Conservation (phyloP, 2,888 invertebrate species). For the Meandrusa payeni region DNA sequence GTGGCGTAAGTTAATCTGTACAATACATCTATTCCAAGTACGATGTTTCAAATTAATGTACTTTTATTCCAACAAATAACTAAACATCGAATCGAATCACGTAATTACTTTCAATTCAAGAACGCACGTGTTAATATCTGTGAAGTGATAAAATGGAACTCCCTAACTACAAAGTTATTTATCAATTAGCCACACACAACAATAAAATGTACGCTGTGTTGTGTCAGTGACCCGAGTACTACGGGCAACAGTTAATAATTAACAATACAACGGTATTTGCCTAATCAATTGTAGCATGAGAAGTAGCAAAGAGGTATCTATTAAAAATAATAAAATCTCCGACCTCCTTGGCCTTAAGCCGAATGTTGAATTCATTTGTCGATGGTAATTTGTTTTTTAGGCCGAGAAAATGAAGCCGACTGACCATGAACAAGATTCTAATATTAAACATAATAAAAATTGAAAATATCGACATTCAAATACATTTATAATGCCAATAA, state of each 20-base stretch:
- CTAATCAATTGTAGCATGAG: constrained; percentile 42
- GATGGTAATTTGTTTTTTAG: constrained; percentile 12
- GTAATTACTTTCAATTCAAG: constrained; percentile 21
- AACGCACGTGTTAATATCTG: constrained; percentile 34
- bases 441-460: no score
- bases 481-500: not conserved
- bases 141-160: constrained; percentile 29
- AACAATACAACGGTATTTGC: constrained; percentile 63
- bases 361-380: constrained; percentile 2
- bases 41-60: not conserved
- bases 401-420: constrained; percentile 4
- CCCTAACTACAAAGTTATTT: constrained; percentile 29
- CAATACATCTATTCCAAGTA: no score
- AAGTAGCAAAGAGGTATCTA: constrained; percentile 30
- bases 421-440: not conserved
- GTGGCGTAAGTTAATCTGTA: no score
- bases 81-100: constrained; percentile 19
- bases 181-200: constrained; percentile 49
- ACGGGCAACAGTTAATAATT: constrained; percentile 65
- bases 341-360: constrained; percentile 5
- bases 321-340: constrained; percentile 25
- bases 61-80: constrained; percentile 13
- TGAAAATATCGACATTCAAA: not conserved
- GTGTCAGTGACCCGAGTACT: constrained; percentile 57
- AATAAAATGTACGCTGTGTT: constrained; percentile 42